These are phyloP conservation scores for Aepyceros melampus DNA, from an alignment of 2,113 vertebrate species.

Conservation along the genomic window DNA sequence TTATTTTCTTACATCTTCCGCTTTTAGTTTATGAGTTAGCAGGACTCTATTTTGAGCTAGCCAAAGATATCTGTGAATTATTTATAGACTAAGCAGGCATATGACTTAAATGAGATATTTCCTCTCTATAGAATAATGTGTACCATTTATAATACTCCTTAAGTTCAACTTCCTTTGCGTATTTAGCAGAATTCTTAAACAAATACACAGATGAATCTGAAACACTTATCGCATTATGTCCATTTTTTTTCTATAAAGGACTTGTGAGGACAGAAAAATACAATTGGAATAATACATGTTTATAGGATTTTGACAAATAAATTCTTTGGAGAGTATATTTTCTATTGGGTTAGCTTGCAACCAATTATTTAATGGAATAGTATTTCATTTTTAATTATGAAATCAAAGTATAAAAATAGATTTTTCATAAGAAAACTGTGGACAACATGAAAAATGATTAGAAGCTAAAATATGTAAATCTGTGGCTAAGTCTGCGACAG, in stretches of 20 bases:
- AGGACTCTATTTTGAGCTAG: slow-evolving; percentile 39
- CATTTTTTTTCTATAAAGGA: not conserved
- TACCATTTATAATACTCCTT: slow-evolving; percentile 32
- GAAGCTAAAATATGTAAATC: slow-evolving; percentile 56
- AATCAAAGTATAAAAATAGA: slow-evolving; percentile 41
- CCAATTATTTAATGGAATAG: not conserved
- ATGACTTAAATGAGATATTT: slow-evolving; percentile 53
- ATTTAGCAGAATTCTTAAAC: slow-evolving; percentile 22
- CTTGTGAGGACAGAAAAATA: not conserved
- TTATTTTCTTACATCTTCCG: slow-evolving; percentile 4
- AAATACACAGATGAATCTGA: not conserved
- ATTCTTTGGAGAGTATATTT: not conserved
- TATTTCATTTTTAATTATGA: slow-evolving; percentile 38
- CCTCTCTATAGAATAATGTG: slow-evolving; percentile 10
- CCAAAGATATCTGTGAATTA: slow-evolving; percentile 55
- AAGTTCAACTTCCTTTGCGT: slow-evolving; percentile 26
- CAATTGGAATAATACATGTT: not conserved
- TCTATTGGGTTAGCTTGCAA: not conserved
- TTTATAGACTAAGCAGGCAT: slow-evolving; percentile 34
- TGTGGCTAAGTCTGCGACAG: slow-evolving; percentile 33
- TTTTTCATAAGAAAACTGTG: slow-evolving; percentile 57
- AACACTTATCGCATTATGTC: not conserved
- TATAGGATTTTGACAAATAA: not conserved
- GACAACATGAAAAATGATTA: slow-evolving; percentile 57
- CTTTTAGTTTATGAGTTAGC: slow-evolving; percentile 25